Base-by-base conservation (phyloP, 1,140 invertebrate genomes). In the Agrilus planipennis region DNA sequence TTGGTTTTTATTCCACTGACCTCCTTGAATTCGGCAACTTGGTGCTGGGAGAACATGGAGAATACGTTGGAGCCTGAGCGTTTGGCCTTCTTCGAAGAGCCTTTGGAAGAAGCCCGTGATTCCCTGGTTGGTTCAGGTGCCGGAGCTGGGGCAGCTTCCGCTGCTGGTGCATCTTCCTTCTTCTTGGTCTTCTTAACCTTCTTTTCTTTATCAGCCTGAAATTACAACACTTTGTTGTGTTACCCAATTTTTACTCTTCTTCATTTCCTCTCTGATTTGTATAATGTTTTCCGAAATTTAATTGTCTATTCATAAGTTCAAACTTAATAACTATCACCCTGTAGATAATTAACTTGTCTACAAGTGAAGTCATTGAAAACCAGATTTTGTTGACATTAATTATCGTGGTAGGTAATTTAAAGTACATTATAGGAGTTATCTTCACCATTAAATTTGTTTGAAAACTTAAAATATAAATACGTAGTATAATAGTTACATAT, bases 21-120 rank as follows among this genome's bases (percentile, higher is more conserved):
- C 75, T 94, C 89, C 70, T 93, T 94, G 75, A 93, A 94, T 67
- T 92, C 89, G 51, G 88, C 86, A 53, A 94, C 84, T 73, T 94
- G 89, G 70, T 82, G 82, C 70, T 92, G 87, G 42, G 83, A 81
- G 77, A 94, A 94, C 81, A 89, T 88, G 57, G 88, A 89, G 74
- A 94, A 93, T 56, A 93, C 88, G 73, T 87, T 91, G 67, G 85
- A 89, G 49, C 88, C 88, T 58, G 81, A 79, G 53, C 87, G 76
- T 71, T 89, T 89, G 43, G 81, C 83, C 69, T 79, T 79, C 59
- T 73, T 76, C 38, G 76, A 81, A 42, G 76, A 79, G 65, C 69
- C 63, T 65, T 71, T 63, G 62, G 70, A 49, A 62, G 71, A 59
- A 62, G 65, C 58, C 65, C 64, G 62, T 62, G 70, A 58, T 54